Base-by-base conservation (phyloP, 1,140 invertebrate species). In the Drosophila busckii region DNA sequence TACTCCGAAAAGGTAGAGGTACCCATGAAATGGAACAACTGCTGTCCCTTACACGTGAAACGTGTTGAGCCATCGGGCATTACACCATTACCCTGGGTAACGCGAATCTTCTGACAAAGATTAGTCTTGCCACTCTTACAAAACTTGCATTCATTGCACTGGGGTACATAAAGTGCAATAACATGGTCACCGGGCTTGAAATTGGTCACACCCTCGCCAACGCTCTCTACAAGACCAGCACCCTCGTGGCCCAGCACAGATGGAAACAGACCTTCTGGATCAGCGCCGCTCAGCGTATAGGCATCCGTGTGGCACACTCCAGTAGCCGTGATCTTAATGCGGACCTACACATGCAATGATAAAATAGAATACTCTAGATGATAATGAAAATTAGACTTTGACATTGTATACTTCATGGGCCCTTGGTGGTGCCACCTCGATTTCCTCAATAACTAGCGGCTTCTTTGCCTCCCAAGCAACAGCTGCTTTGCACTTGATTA, bases 221-320 rank as follows among this genome's bases (percentile, higher is more conserved):
- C 90, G 88, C 96, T 98, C 88, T 99, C 98, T 7, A 99, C 97
- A 73, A 99, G 93, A 13, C 97, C 98, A 58, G 92, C 95, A 9
- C 97, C 97, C 89, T 98, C 97, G 78, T 98, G 97, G 0, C 97
- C 97, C 26, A 99, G 89, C 64, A 99, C 90, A 22, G 94, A 93
- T 0, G 98, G 98, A 86, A 99, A 99, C 8, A 93, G 88, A 7
- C 97, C 98, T 89, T 99, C 98, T 0, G 97, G 93, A 89, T 99
- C 98, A 59, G 92, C 90, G 7, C 98, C 98, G 68, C 93, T 93
- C 9, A 98, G 88, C 9, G 97, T 99, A 82, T 98, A 98, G 2
- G 95, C 93, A 90, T 99, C 98, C 0, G 98, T 99, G 83, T 99
- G 98, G 86, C 98, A 99, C 1, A 99, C 93, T 29, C 96, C 97